Evolutionary conservation across 2,113 vertebrate genomes (phyloP), one percentile per base, ranked within the genome.

Genomic region (Zosterops hypoxanthus): DNA sequence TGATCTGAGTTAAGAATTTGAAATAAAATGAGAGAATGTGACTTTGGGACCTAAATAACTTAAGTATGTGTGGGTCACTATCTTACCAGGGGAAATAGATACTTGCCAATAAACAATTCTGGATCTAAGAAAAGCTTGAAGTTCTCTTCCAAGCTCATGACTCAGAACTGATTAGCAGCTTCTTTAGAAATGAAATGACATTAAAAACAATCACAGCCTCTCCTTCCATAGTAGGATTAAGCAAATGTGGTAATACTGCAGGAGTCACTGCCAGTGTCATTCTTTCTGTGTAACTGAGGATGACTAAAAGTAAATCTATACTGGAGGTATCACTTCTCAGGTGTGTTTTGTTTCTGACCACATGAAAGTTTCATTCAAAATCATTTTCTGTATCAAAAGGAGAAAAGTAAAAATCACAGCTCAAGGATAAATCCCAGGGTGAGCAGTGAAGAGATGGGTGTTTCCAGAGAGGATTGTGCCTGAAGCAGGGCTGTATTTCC

Each of bases 191-290:
- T 18, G 22, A 80, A 82, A 56, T 36, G 23, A 75, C 89, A 53
- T 72, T 76, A 89, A 78, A 92, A 93, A 86, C 95, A 76, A 66
- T 68, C 42, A 36, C 56, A 71, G 86, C 72, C 86, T 92, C 86
- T 95, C 85, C 82, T 73, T 93, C 71, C 73, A 82, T 84, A 68
- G 85, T 79, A 66, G 80, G 68, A 92, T 88, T 96, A 93, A 90
- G 66, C 42, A 56, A 28, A 34, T 92, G 81, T 90, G 52, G 94
- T 91, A 85, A 88, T 33, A 12, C 39, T 39, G 73, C 8, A 3
- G 3, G 80, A 79, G 57, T 86, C 63, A 72, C 28, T 33, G 80
- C 2, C 39, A 77, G 52, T 8, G 59, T 34, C 82, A 53, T 92
- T 92, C 60, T 44, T 88, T 70, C 70, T 61, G 18, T 49, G 70